Evolutionary conservation across 1,140 invertebrate genomes (phyloP), one percentile per base, ranked within the genome.

Genomic region (Pseudomyrmex sp.): DNA sequence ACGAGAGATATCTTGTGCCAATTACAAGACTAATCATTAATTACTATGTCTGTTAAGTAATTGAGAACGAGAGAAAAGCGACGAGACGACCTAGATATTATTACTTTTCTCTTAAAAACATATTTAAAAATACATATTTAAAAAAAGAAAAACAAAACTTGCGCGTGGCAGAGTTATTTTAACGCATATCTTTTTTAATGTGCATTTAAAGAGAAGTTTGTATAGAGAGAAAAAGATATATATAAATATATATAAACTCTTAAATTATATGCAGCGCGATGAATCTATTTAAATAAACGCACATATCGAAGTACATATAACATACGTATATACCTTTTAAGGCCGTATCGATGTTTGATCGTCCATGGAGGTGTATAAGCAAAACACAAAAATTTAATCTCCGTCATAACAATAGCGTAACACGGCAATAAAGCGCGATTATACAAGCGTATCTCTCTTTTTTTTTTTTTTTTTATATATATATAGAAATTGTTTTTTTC

Each of bases 351-450:
- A 84, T 80, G 66, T 85, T 86, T 73, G 83, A 87, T 88, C 83
- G 50, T 84, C 68, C 85, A 69, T 70, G 76, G 65, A 62, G 9
- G 66, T 56, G 68, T 66, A 75, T 88, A 86, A 87, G 82, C 83
- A 84, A 82, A 84, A 35, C 35, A 35, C 83, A 80, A 85, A 88
- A 88, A 85, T 87, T 91, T 91, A 87, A 88, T 88, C 88, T 88
- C 87, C 72, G 85, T 90, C 0, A 35, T 7, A 89, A 91, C 90
- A 89, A 90, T 91, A 89, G 87, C 92, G 88, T 92, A 93, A 89
- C 88, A 90, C 87, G 91, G 90, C 91, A 93, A 93, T 92, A 92
- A 91, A 90, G 68, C 68, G 63, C 73, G 74, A 77, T 65, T 13
- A 12, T 77, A 77, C 54, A 61, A 70, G 23, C 54, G 44, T 26